Base-by-base conservation (phyloP, 2,797 vertebrate species). In the Sorex maritimensis region DNA sequence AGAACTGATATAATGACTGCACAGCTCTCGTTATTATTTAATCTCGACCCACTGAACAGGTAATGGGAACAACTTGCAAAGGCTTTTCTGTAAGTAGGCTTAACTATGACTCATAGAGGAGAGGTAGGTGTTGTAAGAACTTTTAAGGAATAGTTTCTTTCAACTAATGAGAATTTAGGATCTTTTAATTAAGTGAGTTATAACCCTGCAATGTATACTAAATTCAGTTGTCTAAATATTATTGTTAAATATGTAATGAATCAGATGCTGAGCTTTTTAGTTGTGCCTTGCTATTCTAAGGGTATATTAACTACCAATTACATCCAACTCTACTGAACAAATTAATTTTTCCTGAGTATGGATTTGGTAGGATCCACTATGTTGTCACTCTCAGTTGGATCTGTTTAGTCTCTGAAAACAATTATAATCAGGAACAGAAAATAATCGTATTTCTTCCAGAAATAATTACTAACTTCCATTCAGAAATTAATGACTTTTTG, bases 171-270 rank as follows among this genome's bases (percentile, higher is more conserved):
- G 90, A 81, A 24, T 81, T 90, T 15, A 21, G 88, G 88, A 95
- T 97, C 95, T 97, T 96, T 96, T 95, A 81, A 75, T 92, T 93
- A 92, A 74, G 49, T 81, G 74, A 85, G 12, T 78, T 83, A n/a
- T 1, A 58, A 41, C n/a, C 0, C 68, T 80, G 17, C 58, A 85
- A 83, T 55, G 2, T 46, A 67, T 44, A 69, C 44, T 44, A 28
- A 91, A 61, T 93, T 79, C 30, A 82, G 24, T 75, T 73, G 38
- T 88, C 80, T 91, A 73, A 83, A 81, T 79, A 81, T 65, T 93
- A 58, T n/a, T 85, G 55, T 75, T 63, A 92, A 91, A 81, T 78
- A 63, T 71, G 10, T 61, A 85, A 69, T 82, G 10, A 91, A 68
- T 77, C 63, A 41, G 15, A 78, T 87, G 72, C 81, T 88, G 73